These are phyloP conservation scores for Pygoscelis adeliae DNA, from an alignment of 2,113 vertebrate genomes.

Conservation along the genomic window DNA sequence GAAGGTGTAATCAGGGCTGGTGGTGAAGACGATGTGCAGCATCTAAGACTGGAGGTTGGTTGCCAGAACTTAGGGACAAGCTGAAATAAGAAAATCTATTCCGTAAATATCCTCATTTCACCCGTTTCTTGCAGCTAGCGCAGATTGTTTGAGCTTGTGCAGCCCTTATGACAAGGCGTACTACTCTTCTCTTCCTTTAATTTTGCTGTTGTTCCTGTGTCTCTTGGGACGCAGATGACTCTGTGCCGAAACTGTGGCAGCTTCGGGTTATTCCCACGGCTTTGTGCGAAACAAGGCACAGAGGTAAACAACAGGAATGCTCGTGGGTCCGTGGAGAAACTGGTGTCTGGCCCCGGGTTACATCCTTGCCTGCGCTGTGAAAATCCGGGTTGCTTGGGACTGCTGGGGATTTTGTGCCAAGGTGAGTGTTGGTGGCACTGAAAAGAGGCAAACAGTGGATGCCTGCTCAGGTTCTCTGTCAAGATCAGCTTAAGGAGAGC, in stretches of 20 bases:
- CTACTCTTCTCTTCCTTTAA: background rate
- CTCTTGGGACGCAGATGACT: accelerated
- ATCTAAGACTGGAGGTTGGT: background rate
- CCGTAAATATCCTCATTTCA: background rate
- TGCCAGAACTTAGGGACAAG: background rate
- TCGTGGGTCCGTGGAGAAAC: background rate
- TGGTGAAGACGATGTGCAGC: accelerated
- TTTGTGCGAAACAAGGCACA: accelerated
- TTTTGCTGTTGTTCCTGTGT: accelerated
- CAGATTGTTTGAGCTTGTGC: background rate
- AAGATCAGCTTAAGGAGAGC: background rate
- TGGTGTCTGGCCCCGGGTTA: too few relatives aligned
- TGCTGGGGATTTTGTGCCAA: background rate
- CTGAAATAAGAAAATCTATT: background rate
- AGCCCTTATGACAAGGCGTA: accelerated
- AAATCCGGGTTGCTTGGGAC: background rate
- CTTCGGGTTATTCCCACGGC: background rate
- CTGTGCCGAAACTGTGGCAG: background rate
- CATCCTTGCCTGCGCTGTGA: background rate
- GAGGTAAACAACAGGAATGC: background rate
- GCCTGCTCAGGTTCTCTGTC: background rate
- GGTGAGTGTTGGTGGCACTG: accelerated
- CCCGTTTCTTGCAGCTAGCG: accelerated
- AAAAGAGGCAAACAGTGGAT: background rate
- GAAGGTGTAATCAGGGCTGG: background rate